Evolutionary conservation across 2,797 vertebrate genomes (phyloP), one percentile per base, ranked within the genome.

Genomic region (Takifugu rubripes): DNA sequence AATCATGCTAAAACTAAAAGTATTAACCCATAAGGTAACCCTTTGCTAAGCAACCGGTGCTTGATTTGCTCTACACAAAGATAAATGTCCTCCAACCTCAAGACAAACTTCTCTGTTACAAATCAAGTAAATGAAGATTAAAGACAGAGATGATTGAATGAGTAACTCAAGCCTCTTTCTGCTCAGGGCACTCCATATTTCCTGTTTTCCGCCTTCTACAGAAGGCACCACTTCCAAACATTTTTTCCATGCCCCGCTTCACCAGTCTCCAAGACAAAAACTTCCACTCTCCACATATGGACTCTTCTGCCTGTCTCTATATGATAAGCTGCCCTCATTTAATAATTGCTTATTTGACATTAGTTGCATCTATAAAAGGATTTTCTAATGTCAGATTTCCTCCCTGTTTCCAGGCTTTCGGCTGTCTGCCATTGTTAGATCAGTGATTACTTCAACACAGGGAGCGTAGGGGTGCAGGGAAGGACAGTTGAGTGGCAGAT

Each of bases 301-400:
- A 44, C 74, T 66, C 73, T 65, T 72, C 78, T 24, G 67, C 74
- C 84, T 87, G 84, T 75, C 81, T 70, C 68, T 46, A 60, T 59
- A 77, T 78, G 86, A 87, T 88, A 83, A 89, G 83, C 75, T 25
- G 26, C 59, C 55, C 73, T 70, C 62, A 70, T 79, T 85, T 83
- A 81, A 83, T 81, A 85, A 85, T 88, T 87, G 80, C 85, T 88
- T 86, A 88, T 84, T 87, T 80, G 78, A 84, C 84, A 81, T 79
- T 78, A 79, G 84, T 82, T 64, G 59, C 68, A 16, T 67, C 81
- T 83, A 85, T 81, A 78, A 83, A 88, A 88, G 83, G 81, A 77
- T 74, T 77, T 70, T 58, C 72, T 74, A 67, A 82, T 76, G 81
- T 77, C 78, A 79, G 61, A 62, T 79, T 48, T 48, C 3, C 70